phyloP scores from a whole-genome alignment of 2,113 vertebrate species.

The Struthidea cinerea region DNA sequence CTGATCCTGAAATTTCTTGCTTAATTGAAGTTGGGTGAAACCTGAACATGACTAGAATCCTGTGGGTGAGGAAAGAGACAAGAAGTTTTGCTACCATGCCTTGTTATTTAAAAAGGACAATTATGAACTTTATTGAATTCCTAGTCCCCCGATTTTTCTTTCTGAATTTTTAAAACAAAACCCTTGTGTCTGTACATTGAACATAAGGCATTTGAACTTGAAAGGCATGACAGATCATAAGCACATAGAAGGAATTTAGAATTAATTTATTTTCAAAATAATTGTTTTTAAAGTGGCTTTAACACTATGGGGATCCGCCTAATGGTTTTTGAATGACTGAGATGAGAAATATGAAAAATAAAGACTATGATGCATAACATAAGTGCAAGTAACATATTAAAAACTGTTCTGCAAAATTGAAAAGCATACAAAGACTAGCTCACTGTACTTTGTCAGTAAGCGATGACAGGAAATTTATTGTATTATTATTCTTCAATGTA shows the following conservation, averaged over 20 bases:
- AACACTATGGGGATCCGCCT: background rate
- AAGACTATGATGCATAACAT: background rate
- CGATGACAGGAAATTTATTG: background rate
- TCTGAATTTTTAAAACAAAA: background rate
- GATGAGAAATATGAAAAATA: background rate
- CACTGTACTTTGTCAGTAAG: background rate
- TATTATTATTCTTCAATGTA: background rate
- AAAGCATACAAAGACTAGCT: background rate
- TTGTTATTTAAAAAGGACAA: background rate
- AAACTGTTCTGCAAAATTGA: background rate
- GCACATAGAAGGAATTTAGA: background rate
- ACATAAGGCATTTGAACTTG: background rate
- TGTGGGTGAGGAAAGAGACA: background rate
- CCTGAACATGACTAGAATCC: background rate
- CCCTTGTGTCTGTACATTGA: background rate
- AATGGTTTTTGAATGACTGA: background rate
- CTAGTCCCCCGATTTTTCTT: background rate
- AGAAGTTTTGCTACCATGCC: background rate
- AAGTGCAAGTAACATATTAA: background rate
- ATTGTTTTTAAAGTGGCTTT: constrained; percentile 14
- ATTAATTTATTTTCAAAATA: constrained; percentile 11
- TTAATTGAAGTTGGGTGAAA: background rate
- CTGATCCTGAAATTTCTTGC: background rate
- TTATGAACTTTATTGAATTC: background rate
- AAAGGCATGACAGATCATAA: background rate